phyloP scores from a whole-genome alignment of 2,888 invertebrate species.

The Drosophila fulvimacula region DNA sequence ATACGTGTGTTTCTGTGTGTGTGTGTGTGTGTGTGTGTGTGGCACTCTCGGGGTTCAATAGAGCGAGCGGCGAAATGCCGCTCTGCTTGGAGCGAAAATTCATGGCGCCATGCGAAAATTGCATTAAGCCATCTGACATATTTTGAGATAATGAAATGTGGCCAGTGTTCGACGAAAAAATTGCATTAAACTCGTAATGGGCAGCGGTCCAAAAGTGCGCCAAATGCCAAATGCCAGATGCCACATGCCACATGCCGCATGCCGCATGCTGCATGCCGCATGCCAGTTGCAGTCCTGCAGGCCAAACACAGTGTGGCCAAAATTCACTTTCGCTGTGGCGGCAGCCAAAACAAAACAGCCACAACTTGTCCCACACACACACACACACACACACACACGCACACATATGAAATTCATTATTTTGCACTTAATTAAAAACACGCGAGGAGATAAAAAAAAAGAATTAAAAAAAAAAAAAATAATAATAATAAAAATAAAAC shows the following conservation, averaged over 20 bases:
- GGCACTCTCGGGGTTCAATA: slow-evolving; percentile 21
- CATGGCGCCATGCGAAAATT: slow-evolving; percentile 61
- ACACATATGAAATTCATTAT: slow-evolving; percentile 67
- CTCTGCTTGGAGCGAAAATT: slow-evolving; percentile 51
- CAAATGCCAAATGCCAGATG: slow-evolving; percentile 18
- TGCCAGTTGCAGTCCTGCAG: slow-evolving; percentile 16
- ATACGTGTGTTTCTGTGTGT: neutral
- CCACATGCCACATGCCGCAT: neutral
- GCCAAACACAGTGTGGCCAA: slow-evolving; percentile 40
- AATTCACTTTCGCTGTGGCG: slow-evolving; percentile 53
- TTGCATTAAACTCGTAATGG: slow-evolving; percentile 35
- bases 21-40: slow-evolving; percentile 24
- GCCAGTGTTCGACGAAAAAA: slow-evolving; percentile 35
- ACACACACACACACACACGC: neutral
- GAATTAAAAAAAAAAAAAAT: too few relatives aligned
- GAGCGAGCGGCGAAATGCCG: slow-evolving; percentile 50
- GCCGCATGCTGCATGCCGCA: neutral
- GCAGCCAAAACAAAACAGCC: slow-evolving; percentile 33
- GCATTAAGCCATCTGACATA: slow-evolving; percentile 74
- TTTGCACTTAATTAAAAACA: slow-evolving; percentile 83
- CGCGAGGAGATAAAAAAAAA: slow-evolving; percentile 38
- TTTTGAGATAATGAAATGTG: slow-evolving; percentile 56
- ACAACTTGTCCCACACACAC: slow-evolving; percentile 11
- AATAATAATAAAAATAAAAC: slow-evolving; percentile 23
- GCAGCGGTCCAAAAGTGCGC: slow-evolving; percentile 52